Evolutionary conservation across 30 jellyfish, hydroid and myxozoan genomes (phyloP).

Genomic region (Calvadosia cruxmelitensis): DNA sequence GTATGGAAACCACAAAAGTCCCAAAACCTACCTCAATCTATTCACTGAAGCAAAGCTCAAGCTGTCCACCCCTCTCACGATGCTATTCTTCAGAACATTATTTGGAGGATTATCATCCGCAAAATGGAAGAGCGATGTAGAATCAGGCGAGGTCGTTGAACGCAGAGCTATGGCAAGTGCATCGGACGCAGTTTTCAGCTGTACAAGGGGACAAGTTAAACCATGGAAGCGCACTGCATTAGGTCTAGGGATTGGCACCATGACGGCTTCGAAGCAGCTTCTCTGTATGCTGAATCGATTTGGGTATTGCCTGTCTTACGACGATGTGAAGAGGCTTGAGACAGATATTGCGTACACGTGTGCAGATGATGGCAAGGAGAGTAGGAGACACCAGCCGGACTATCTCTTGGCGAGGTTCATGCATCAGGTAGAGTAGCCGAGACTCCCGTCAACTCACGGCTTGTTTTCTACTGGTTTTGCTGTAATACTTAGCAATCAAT

Average conservation of each 20-base stretch:
- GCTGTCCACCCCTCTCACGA: neutral
- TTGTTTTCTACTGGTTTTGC: no score
- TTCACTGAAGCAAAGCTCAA: neutral
- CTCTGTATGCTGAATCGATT: neutral
- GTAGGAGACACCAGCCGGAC: constrained; percentile 1
- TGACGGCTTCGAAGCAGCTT: neutral
- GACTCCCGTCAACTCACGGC: no score
- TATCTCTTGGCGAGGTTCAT: neutral
- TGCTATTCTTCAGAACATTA: neutral
- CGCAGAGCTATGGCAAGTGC: neutral
- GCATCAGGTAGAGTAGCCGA: no score
- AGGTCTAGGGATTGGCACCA: neutral
- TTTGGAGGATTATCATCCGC: neutral
- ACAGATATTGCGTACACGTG: neutral
- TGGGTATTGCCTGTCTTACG: neutral
- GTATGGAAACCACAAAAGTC: neutral
- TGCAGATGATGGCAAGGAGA: neutral
- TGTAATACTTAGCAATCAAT: no score
- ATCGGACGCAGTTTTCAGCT: neutral
- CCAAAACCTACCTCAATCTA: neutral
- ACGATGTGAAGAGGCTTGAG: neutral
- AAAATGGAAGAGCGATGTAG: neutral
- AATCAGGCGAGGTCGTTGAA: neutral
- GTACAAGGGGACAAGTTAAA: neutral
- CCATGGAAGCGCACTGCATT: neutral